Percentiles rank a stretch among this genome's conserved stretches.
phyloP scores from a whole-genome alignment of 2,888 invertebrate genomes.

The Allolobophora icterica region DNA sequence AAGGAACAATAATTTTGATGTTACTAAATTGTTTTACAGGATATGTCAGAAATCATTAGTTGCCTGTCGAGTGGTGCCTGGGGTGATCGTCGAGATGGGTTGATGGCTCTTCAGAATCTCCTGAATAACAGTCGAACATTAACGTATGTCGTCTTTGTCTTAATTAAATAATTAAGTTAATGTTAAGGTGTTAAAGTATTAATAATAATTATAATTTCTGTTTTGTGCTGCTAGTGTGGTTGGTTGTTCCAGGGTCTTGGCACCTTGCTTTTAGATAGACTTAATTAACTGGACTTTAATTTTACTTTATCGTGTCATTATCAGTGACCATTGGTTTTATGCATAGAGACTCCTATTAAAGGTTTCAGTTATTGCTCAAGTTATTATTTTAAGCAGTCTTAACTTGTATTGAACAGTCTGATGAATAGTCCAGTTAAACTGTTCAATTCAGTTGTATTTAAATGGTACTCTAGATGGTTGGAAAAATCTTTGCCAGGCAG shows the following conservation, averaged over 20 bases:
- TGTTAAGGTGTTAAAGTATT: too few species aligned
- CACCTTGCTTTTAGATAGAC: too few species aligned
- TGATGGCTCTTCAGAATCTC: conserved; percentile 79
- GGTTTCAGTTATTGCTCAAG: background rate
- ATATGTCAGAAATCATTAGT: conserved; percentile 47
- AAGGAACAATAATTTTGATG: background rate
- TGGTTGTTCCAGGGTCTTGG: too few species aligned
- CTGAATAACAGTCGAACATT: conserved; percentile 68
- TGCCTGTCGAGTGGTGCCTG: conserved; percentile 71
- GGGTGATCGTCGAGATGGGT: conserved; percentile 93
- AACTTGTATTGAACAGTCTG: too few species aligned
- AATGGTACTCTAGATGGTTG: background rate
- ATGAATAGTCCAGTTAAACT: background rate
- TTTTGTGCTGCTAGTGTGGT: too few species aligned
- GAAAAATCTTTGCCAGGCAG: background rate
- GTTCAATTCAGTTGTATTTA: background rate
- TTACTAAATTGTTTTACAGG: conserved; percentile 40
- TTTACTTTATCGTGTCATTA: too few species aligned
- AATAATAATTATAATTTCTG: too few species aligned
- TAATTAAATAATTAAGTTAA: too few species aligned
- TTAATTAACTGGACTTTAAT: too few species aligned
- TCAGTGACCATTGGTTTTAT: background rate
- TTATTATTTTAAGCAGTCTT: background rate
- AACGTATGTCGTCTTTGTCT: background rate
- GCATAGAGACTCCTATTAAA: background rate